Evolutionary conservation across 2,797 vertebrate genomes (phyloP), one percentile per base, ranked within the genome.

Genomic region (Molossus molossus): DNA sequence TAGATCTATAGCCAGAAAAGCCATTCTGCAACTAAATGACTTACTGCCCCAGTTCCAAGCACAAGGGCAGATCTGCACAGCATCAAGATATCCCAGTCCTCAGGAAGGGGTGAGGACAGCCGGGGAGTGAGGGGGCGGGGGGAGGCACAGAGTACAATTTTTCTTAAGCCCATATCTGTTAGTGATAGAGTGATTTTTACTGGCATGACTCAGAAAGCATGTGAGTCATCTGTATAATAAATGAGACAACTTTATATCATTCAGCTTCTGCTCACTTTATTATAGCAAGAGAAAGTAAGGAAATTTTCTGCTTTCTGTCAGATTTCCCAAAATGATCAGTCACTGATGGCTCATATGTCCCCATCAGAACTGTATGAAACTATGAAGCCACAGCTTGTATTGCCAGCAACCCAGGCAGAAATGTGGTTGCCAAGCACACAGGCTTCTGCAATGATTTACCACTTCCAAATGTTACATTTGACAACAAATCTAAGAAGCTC

Each of bases 201-300:
- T 97, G 97, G 97, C 94, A 94, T 98, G 96, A 98, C 97, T 98
- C 98, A 98, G 97, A 98, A 97, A 97, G 96, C 64, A 88, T 98
- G 69, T 91, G 96, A 98, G 97, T 98, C 94, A 98, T 98, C 98
- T 97, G 97, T 94, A 94, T 96, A 94, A 97, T 90, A 97, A 96
- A 96, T 97, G 95, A 97, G 96, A 97, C 97, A 97, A 97, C 95
- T 97, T 98, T 97, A 98, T 98, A 98, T 98, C 98, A 97, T 98
- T 98, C 97, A 97, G 98, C 87, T 97, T 98, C 96, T 92, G 96
- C 80, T 97, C 97, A 96, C 97, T 96, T 98, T 96, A 96, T 97
- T 96, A 97, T 87, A 97, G 97, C 97, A 96, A 97, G 84, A 97
- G 95, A 98, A 97, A 97, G 91, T 94, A 95, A 96, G 97, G 95